Base-by-base conservation (phyloP, 2,888 invertebrate species). In the Beris morrisii region DNA sequence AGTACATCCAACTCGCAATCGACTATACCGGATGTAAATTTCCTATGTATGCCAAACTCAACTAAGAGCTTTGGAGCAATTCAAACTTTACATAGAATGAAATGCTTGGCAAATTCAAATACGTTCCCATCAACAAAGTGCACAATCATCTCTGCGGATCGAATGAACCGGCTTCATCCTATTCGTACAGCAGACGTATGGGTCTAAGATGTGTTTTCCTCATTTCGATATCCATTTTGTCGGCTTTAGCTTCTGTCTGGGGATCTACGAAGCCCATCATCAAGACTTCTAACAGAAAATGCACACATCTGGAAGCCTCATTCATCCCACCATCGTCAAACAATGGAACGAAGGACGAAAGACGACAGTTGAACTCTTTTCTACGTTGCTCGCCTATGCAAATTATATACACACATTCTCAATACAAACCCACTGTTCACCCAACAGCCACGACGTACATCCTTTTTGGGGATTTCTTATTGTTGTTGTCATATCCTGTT, bases 191-290 rank as follows among this genome's bases (percentile, higher is more conserved):
- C 38, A 38, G 15, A 38, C 15, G 56, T 43, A 15, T 15, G 15
- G 43, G 13, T 2, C 12, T 9, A 56, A 22, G 31, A 56, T 56
- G 31, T 56, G 56, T 43, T 56, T 43, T 56, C 43, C 38, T 56
- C 56, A 56, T 43, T 56, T 56, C 56, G 43, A 56, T 56, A 56
- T 56, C 56, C 38, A 56, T 56, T 56, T 43, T 31, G 56, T 43
- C 43, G 22, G 56, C 43, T 56, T 56, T 43, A 56, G 56, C 15
- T 7, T 6, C 15, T 43, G 15, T 43, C 22, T 38, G 13, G 43
- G 43, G 56, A 31, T 56, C 43, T 43, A 13, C 32, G 5, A 43
- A 38, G 43, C 56, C 15, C 56, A 43, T 56, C 56, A 38, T 13
- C 56, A 38, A 15, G 38, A 38, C 43, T 15, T 11, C 44, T 22